Base-by-base conservation (phyloP, 2,888 invertebrate species). In the Idaea dimidiata region DNA sequence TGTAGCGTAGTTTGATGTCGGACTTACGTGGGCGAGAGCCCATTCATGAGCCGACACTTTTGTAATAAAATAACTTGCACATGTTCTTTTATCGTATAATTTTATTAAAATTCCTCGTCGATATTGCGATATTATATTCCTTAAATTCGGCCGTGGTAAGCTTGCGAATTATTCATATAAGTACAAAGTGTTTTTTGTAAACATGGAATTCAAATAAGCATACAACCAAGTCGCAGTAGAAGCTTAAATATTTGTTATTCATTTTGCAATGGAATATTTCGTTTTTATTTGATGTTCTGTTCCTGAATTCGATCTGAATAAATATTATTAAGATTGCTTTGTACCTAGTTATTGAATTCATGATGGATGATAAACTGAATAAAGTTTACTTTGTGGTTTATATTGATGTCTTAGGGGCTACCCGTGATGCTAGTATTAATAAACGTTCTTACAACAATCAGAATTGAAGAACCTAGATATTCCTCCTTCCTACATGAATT, bases 21-120 rank as follows among this genome's bases (percentile, higher is more conserved):
- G 53, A 17, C 17, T 7, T 16, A 74, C 72, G 80, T 81, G 75
- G 82, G 82, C 72, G 77, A 76, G 74, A 72, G 72, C 76, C 69
- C 83, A 83, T 82, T 83, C 82, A 83, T 77, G 72, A 78, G 70
- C 75, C 72, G 73, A 78, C 77, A 76, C 75, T 78, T 76, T 82
- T 72, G 77, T 79, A 79, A 80, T 75, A 77, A 73, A 79, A 80
- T 75, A 77, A 73, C 70, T 62, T 67, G 68, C 70, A 74, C 70
- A 70, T 72, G 73, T 72, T 69, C 67, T 71, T 67, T 75, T 72
- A 69, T 75, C 67, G 62, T 69, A 60, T 66, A 62, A 71, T 64
- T 69, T 56, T 67, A 71, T 67, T 68, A 59, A 66, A 61, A 68
- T 43, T 43, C 43, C 43, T 14, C 43, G 14, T 43, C 43, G 43